Conservation (phyloP, 2,888 invertebrate species). For the Priocnemis perturbator region DNA sequence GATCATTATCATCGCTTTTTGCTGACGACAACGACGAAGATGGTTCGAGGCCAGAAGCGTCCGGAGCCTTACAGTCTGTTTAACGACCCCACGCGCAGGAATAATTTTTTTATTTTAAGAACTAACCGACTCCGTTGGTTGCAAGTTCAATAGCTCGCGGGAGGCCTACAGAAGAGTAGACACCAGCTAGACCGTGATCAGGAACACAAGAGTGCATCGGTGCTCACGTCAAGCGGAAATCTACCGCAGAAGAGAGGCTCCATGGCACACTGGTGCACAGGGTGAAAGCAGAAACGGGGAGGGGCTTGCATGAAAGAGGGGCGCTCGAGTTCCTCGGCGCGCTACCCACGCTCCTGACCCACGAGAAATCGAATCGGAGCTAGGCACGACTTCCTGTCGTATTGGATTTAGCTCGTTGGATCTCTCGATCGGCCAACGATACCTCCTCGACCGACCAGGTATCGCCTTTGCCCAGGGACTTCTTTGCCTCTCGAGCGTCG, state of each 20-base stretch:
- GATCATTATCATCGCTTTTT: no score
- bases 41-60: no score
- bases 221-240: conserved; percentile 42
- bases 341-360: conserved; percentile 42
- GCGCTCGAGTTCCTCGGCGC: conserved; percentile 42
- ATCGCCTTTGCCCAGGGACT: neutral
- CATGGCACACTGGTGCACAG: conserved; percentile 3
- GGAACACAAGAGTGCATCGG: neutral
- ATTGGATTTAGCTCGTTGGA: conserved; percentile 15
- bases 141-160: conserved; percentile 19
- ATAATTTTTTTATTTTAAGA: no score
- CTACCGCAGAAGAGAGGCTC: conserved; percentile 24
- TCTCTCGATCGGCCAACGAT: neutral
- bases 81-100: no score
- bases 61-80: no score
- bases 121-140: neutral
- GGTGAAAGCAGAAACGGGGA: conserved; percentile 50
- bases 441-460: neutral
- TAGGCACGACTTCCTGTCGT: conserved; percentile 36
- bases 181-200: neutral
- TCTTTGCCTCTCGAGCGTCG: neutral
- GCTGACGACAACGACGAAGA: no score
- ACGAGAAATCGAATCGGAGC: conserved; percentile 43
- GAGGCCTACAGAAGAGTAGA: neutral
- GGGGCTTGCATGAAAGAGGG: conserved; percentile 27